Evolutionary conservation across 1,140 invertebrate genomes (phyloP).

Genomic region (Eulimnadia texana): DNA sequence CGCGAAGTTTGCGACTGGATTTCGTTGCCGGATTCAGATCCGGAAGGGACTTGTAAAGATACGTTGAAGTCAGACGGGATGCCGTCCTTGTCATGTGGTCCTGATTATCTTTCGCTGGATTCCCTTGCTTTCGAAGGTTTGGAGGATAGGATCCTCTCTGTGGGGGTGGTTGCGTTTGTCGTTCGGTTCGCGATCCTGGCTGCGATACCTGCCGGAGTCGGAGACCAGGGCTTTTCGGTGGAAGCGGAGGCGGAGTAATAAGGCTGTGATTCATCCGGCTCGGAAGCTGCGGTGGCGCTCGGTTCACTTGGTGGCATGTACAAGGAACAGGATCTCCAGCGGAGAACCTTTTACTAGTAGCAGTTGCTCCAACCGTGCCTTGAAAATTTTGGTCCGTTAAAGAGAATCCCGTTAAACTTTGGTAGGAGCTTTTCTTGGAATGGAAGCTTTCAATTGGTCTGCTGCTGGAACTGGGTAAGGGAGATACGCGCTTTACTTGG

Average conservation of each 20-base stretch:
- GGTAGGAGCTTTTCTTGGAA: background rate
- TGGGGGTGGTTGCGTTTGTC: too few species aligned
- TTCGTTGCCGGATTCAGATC: constrained; percentile 45
- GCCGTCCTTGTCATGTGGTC: background rate
- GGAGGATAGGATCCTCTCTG: too few species aligned
- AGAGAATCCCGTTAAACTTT: background rate
- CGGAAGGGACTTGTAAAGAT: constrained; percentile 65
- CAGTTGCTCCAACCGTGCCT: too few species aligned
- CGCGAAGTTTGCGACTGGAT: constrained; percentile 4
- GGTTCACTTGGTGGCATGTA: background rate
- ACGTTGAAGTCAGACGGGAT: background rate
- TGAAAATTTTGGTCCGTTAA: too few species aligned
- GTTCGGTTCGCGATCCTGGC: background rate
- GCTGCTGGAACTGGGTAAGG: background rate
- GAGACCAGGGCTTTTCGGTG: constrained; percentile 14
- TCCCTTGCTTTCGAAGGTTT: background rate
- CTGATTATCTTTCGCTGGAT: background rate
- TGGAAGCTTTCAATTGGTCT: background rate
- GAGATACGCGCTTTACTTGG: constrained; percentile 7
- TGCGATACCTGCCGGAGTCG: background rate
- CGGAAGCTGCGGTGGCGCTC: background rate
- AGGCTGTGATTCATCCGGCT: constrained; percentile 6
- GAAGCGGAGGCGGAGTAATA: constrained; percentile 7
- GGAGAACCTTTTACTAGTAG: background rate
- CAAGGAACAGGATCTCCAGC: background rate